These are phyloP conservation scores for Heliconius himera DNA, from an alignment of 1,140 invertebrate species.

Conservation along the genomic window DNA sequence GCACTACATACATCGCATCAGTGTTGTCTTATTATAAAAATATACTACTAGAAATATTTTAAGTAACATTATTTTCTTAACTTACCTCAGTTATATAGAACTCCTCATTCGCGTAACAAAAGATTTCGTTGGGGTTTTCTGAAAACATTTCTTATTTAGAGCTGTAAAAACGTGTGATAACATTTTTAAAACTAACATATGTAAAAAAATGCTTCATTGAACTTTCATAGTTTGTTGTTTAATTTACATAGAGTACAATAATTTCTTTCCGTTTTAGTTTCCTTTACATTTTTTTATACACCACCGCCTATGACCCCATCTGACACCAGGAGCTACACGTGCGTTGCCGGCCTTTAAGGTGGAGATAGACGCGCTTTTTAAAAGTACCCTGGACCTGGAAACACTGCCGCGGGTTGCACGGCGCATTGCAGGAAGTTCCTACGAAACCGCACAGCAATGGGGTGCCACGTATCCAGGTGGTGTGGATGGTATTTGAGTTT, in stretches of 20 bases:
- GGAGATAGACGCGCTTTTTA: too few relatives aligned
- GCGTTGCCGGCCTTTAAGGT: too few relatives aligned
- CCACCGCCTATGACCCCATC: too few relatives aligned
- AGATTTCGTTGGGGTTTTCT: slow-evolving; percentile 44
- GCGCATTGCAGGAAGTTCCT: too few relatives aligned
- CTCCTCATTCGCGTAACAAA: slow-evolving; percentile 51
- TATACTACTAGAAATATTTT: background rate
- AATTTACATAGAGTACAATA: background rate
- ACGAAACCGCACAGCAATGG: too few relatives aligned
- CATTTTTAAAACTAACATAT: background rate
- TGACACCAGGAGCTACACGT: too few relatives aligned
- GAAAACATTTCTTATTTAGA: slow-evolving; percentile 15
- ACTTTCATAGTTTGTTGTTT: background rate
- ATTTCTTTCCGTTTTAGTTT: background rate
- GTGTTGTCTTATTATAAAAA: too few relatives aligned
- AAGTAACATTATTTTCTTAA: background rate
- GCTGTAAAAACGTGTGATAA: background rate
- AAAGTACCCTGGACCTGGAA: too few relatives aligned
- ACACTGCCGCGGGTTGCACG: too few relatives aligned
- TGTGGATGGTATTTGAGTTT: too few relatives aligned
- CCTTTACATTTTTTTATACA: background rate
- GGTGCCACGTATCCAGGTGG: too few relatives aligned
- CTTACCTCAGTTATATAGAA: slow-evolving; percentile 50
- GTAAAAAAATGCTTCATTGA: background rate
- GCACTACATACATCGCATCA: too few relatives aligned